Evolutionary conservation across 1,140 invertebrate species (phyloP).

Genomic region (Phortica variegata): DNA sequence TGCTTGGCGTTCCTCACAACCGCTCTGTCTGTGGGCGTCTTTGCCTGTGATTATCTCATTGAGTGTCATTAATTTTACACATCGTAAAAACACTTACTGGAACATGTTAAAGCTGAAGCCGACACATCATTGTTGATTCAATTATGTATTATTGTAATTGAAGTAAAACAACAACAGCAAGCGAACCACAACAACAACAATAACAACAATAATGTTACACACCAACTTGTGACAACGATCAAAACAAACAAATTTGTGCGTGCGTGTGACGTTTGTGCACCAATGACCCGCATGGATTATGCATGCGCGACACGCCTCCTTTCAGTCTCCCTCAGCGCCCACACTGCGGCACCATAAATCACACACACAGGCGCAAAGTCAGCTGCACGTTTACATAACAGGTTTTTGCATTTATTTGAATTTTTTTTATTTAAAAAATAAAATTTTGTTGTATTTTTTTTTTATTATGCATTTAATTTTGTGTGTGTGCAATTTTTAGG

Average conservation of each 20-base stretch:
- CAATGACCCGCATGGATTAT: slow-evolving; percentile 47
- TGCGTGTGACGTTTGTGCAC: slow-evolving; percentile 47
- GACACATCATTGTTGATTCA: no score
- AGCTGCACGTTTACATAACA: no score
- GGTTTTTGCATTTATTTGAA: no score
- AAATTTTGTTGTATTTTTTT: slow-evolving; percentile 22
- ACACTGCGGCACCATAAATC: neutral
- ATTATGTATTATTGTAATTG: neutral
- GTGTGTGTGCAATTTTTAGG: slow-evolving; percentile 25
- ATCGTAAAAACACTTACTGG: no score
- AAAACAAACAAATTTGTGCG: slow-evolving; percentile 9
- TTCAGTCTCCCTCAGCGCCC: neutral
- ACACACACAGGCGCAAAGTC: no score
- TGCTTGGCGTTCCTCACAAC: no score
- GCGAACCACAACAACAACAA: slow-evolving; percentile 16
- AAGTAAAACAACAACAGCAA: slow-evolving; percentile 10
- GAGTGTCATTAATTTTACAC: no score
- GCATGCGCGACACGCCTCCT: slow-evolving; percentile 2
- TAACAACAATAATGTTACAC: slow-evolving; percentile 12
- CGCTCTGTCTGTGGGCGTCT: no score
- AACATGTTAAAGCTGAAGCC: no score
- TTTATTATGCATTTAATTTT: neutral
- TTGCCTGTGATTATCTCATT: no score
- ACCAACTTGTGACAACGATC: no score
- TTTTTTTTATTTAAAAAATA: no score